phyloP scores from a whole-genome alignment of 2,113 vertebrate species.

The Brienomyrus brachyistius region DNA sequence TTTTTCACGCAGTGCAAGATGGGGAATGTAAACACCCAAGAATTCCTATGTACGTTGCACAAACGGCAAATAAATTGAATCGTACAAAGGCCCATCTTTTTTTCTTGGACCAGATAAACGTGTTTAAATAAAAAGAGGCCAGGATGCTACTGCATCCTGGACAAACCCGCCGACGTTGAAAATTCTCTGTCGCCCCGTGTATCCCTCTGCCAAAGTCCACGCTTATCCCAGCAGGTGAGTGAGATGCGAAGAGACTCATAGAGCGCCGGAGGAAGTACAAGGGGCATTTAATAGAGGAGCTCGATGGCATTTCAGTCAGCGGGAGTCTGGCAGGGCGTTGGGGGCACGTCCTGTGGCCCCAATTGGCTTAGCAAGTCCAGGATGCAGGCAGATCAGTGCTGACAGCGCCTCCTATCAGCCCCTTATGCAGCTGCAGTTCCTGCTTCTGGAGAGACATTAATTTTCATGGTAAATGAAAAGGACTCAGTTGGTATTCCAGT shows the following conservation, averaged over 20 bases:
- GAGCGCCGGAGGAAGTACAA: constrained; percentile 14
- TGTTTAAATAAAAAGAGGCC: background rate
- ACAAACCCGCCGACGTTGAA: background rate
- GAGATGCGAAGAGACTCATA: background rate
- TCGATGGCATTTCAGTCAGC: constrained; percentile 20
- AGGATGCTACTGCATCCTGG: constrained; percentile 11
- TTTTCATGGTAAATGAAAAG: constrained; percentile 11
- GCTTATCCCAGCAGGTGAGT: background rate
- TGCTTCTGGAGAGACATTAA: background rate
- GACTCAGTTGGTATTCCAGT: background rate
- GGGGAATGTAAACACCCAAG: background rate
- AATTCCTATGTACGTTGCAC: background rate
- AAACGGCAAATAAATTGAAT: background rate
- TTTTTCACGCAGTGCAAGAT: background rate
- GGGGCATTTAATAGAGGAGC: constrained; percentile 26
- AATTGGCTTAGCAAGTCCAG: constrained; percentile 18
- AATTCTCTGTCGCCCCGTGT: too few relatives aligned
- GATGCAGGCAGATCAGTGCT: constrained; percentile 32
- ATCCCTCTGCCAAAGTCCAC: constrained; percentile 1
- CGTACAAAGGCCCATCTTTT: background rate
- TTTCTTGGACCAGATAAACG: background rate
- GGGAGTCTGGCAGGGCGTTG: constrained; percentile 13
- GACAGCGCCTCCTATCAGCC: constrained; percentile 23
- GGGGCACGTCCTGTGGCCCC: constrained; percentile 31
- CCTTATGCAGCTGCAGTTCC: constrained; percentile 7